Base-by-base conservation (phyloP, 2,113 vertebrate species). In the Grus americana region DNA sequence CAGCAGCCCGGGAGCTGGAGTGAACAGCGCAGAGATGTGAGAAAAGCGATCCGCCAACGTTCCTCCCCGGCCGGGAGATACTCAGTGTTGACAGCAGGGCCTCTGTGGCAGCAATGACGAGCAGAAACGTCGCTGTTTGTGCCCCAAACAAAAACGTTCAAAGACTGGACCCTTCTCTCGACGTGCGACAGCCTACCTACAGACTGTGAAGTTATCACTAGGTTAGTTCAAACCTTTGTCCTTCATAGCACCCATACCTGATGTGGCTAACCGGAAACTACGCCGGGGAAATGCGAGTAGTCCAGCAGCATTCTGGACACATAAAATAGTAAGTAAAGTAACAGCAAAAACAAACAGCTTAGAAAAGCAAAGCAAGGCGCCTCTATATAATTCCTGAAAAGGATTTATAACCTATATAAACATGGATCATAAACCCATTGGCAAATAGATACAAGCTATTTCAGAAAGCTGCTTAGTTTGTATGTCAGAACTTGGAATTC, bases 381-480 rank as follows among this genome's bases (percentile, higher is more conserved):
- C 63, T 92, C 79, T 42, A 4, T 71, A 27, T 95, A 96, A 97
- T 94, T 98, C 89, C 80, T 95, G 68, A 44, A 92, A 97, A 96
- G 95, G 97, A 98, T 97, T 98, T 98, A 92, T 85, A 96, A 90
- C 72, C 72, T 97, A 85, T 93, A 89, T 92, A 97, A 98, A 96
- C 76, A 94, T 76, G 93, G 97, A 89, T 97, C 93, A 94, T 95
- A 98, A 98, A 98, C 95, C 91, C 91, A 95, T 88, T 96, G 97
- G 97, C 95, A 98, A 97, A 97, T n/a, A 98, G 80, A 94, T 82
- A 84, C 65, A 90, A 88, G 96, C 78, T 88, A 61, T 94, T 94
- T 93, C 79, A 88, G 94, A 82, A 96, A 97, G 88, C 94, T 90
- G 71, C 91, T 97, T 96, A 81, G 52, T 96, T 97, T 87, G 62